Percentiles rank a stretch among this genome's conserved stretches.
phyloP scores from a whole-genome alignment of 2,797 vertebrate species.

The Leptodactylus fallax region DNA sequence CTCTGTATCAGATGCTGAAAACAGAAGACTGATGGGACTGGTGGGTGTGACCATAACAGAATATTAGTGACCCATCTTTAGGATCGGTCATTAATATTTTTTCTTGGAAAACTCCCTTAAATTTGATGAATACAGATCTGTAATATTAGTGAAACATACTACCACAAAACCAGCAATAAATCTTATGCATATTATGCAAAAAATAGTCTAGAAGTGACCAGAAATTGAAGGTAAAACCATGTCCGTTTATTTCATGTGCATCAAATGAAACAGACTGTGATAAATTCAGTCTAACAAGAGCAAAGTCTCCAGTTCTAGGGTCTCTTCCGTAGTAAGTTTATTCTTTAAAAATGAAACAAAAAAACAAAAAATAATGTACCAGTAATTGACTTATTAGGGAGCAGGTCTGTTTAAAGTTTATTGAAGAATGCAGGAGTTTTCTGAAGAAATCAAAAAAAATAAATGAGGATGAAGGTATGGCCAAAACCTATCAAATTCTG shows the following conservation, averaged over 20 bases:
- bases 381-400: conserved; percentile 87
- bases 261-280: conserved; percentile 84
- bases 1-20: too few species aligned
- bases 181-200: too few species aligned
- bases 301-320: conserved; percentile 80
- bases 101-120: too few species aligned
- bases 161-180: neutral
- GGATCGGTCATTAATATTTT: too few species aligned
- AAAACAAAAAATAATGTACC: conserved; percentile 79
- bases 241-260: conserved; percentile 85
- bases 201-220: too few species aligned
- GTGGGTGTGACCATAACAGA: too few species aligned
- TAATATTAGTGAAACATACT: neutral
- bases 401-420: conserved; percentile 90
- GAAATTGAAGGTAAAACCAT: conserved; percentile 82
- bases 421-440: conserved; percentile 89
- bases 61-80: too few species aligned
- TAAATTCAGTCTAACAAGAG: conserved; percentile 85
- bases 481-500: conserved; percentile 84
- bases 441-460: conserved; percentile 83
- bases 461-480: conserved; percentile 85
- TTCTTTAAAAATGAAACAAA: conserved; percentile 76
- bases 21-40: too few species aligned
- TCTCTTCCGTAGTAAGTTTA: conserved; percentile 79
- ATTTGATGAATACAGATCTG: neutral